These are phyloP conservation scores for Leptodactylus fuscus DNA, from an alignment of 2,113 vertebrate genomes.

Conservation along the genomic window DNA sequence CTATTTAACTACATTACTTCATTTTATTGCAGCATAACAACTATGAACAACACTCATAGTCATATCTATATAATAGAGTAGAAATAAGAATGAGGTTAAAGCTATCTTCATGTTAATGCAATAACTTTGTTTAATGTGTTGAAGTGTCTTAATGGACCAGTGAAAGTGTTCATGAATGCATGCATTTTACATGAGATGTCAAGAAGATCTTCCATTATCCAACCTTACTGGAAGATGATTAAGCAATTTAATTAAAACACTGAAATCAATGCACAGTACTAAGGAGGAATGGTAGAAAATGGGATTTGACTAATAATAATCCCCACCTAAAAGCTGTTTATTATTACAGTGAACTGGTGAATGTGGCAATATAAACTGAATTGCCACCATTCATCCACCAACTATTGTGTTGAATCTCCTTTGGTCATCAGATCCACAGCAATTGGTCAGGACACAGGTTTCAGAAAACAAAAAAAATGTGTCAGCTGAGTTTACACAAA, in stretches of 20 bases:
- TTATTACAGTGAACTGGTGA: too few relatives aligned
- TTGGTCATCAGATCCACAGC: too few relatives aligned
- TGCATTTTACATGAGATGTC: constrained; percentile 12
- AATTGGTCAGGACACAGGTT: too few relatives aligned
- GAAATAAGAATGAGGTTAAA: not conserved
- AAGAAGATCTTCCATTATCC: not conserved
- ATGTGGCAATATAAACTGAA: too few relatives aligned
- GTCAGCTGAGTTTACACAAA: too few relatives aligned
- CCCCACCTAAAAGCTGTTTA: too few relatives aligned
- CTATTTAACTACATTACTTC: too few relatives aligned
- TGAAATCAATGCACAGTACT: constrained; percentile 3
- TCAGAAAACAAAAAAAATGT: too few relatives aligned
- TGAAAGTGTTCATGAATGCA: not conserved
- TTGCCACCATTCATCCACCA: too few relatives aligned
- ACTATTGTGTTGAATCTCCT: too few relatives aligned
- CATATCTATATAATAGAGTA: not conserved
- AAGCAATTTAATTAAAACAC: constrained; percentile 16
- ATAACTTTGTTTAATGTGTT: not conserved
- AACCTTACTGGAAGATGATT: not conserved
- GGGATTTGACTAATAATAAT: not conserved
- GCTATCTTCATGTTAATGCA: not conserved
- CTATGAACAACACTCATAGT: too few relatives aligned
- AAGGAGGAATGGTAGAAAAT: not conserved
- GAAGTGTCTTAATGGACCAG: not conserved
- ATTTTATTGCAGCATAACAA: too few relatives aligned